Base-by-base conservation (phyloP, 2,888 invertebrate genomes). In the Rhagonycha fulva region DNA sequence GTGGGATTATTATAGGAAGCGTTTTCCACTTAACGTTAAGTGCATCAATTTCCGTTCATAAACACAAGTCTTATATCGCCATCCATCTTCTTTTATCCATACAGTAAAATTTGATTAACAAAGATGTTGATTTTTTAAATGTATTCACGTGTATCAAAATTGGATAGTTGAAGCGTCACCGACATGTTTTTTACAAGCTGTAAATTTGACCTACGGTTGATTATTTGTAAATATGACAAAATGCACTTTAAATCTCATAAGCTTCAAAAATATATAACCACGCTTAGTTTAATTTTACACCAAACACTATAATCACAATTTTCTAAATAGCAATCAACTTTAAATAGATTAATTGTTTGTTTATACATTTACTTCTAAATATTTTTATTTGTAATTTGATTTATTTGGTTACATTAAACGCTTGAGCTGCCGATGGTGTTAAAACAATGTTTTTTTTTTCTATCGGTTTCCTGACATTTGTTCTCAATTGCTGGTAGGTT, bases 11-110 rank as follows among this genome's bases (percentile, higher is more conserved):
- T 86, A 85, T 82, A 84, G 85, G 82, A 80, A 86, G 85, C 84
- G 84, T 83, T 86, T 86, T 86, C 85, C 86, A 86, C 86, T 87
- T 86, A 86, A 84, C 82, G 82, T 83, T 84, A 86, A 86, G 86
- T 86, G 86, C 84, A 84, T 80, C 86, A 85, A 86, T 87, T 87
- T 86, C 85, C 83, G 84, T 85, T 80, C 85, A 86, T 86, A 86
- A 86, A 87, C 86, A 80, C 76, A 71, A 72, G 77, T 60, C 77
- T 78, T 76, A 78, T 77, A 76, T 77, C 78, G 76, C 75, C 74
- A 77, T 80, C 76, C 32, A 68, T 79, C 76, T 75, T 78, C 74
- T 75, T 77, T 74, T 70, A 77, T 66, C 62, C 61, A 12, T 69
- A 67, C 19, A 32, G 60, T 71, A 19, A 60, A 60, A 9, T 62